A percentile compares a stretch with the other conserved stretches of the same genome.
phyloP scores from a whole-genome alignment of 2,113 vertebrate species.

The Tautogolabrus adspersus region DNA sequence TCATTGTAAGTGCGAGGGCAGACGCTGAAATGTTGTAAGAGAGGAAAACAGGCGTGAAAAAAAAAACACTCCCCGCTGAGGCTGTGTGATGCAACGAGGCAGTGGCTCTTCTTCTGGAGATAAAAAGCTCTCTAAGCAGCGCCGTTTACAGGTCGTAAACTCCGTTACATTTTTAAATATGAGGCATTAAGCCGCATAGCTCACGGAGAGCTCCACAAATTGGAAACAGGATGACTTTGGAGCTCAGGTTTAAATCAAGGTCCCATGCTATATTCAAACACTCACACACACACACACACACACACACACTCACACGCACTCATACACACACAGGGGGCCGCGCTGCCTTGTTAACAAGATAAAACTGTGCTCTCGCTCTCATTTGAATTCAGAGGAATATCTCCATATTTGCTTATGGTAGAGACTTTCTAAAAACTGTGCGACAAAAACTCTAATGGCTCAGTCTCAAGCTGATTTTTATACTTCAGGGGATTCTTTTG shows the following conservation, averaged over 20 bases:
- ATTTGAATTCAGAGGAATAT: slow-evolving; percentile 75
- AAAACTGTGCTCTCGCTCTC: slow-evolving; percentile 60
- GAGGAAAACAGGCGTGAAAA: slow-evolving; percentile 47
- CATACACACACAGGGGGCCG: slow-evolving; percentile 41
- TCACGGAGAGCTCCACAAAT: slow-evolving; percentile 51
- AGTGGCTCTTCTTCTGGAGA: slow-evolving; percentile 48
- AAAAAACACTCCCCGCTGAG: slow-evolving; percentile 56
- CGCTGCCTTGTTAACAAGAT: slow-evolving; percentile 64
- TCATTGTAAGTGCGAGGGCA: slow-evolving; percentile 49
- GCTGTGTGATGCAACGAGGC: slow-evolving; percentile 55
- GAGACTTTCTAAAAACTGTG: slow-evolving; percentile 69
- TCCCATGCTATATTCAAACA: slow-evolving; percentile 61
- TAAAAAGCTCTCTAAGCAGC: slow-evolving; percentile 43
- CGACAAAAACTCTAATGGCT: slow-evolving; percentile 64
- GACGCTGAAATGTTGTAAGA: slow-evolving; percentile 44
- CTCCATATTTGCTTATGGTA: slow-evolving; percentile 76
- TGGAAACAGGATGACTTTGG: slow-evolving; percentile 58
- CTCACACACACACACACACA: slow-evolving; percentile 55
- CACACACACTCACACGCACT: slow-evolving; percentile 43
- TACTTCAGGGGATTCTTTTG: slow-evolving; percentile 60
- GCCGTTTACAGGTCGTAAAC: slow-evolving; percentile 65
- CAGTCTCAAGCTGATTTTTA: slow-evolving; percentile 54
- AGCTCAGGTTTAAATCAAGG: slow-evolving; percentile 58
- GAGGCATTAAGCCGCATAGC: slow-evolving; percentile 44
- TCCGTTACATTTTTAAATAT: slow-evolving; percentile 63